phyloP scores from a whole-genome alignment of 1,140 invertebrate species.

The Papilio xuthus region DNA sequence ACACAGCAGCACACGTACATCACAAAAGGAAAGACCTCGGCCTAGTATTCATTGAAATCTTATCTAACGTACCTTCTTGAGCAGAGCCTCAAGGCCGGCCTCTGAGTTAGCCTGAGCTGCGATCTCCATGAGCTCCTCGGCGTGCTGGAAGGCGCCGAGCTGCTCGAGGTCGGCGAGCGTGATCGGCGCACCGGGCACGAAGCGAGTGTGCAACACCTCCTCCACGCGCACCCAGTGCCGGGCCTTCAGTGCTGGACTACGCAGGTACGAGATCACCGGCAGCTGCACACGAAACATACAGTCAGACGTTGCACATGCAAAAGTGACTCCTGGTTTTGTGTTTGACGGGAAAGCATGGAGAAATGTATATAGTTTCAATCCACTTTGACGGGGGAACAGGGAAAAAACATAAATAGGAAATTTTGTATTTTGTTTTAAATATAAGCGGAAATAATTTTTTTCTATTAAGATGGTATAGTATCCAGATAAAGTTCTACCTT shows the following conservation, averaged over 20 bases:
- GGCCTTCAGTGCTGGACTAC: slow-evolving; percentile 87
- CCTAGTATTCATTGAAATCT: slow-evolving; percentile 32
- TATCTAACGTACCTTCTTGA: slow-evolving; percentile 85
- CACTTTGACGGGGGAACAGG: no score
- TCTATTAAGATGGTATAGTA: background rate
- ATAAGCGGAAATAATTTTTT: background rate
- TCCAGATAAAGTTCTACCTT: slow-evolving; percentile 81
- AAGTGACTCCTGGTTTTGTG: no score
- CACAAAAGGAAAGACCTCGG: background rate
- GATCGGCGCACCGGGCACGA: slow-evolving; percentile 86
- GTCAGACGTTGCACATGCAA: background rate
- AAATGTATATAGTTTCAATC: no score
- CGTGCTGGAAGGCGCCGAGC: slow-evolving; percentile 87
- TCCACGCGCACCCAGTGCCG: slow-evolving; percentile 94
- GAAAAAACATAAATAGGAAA: no score
- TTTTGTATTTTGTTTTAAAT: no score
- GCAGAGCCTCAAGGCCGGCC: slow-evolving; percentile 87
- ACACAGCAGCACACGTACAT: slow-evolving; percentile 43
- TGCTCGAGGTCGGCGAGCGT: slow-evolving; percentile 86
- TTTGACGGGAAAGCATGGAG: no score
- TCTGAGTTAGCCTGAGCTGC: slow-evolving; percentile 93
- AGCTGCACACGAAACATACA: slow-evolving; percentile 77
- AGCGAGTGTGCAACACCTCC: slow-evolving; percentile 86
- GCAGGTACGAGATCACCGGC: slow-evolving; percentile 87
- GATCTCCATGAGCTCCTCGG: slow-evolving; percentile 90